Evolutionary conservation across 2,888 invertebrate species (phyloP).

Genomic region (Melieria omissa): DNA sequence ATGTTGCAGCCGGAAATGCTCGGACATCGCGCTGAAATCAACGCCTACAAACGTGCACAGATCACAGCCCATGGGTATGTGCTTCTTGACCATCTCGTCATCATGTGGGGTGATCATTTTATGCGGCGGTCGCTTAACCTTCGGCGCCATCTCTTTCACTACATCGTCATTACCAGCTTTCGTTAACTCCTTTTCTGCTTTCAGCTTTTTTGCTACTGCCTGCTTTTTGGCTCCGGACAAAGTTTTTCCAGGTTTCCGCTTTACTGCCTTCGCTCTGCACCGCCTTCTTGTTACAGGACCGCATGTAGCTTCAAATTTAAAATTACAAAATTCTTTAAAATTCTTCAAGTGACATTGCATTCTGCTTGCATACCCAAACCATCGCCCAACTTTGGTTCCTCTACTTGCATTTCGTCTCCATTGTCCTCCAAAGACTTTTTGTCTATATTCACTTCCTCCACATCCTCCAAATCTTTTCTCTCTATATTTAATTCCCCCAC

Average conservation of each 20-base stretch:
- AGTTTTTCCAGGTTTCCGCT: slow-evolving; percentile 22
- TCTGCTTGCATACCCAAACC: no score
- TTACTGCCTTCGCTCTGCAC: not conserved
- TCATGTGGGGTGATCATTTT: slow-evolving; percentile 41
- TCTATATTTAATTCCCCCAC: slow-evolving; percentile 45
- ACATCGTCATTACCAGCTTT: not conserved
- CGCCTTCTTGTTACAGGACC: no score
- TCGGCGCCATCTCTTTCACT: not conserved
- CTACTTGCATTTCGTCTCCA: not conserved
- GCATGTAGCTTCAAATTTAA: no score
- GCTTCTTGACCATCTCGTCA: slow-evolving; percentile 59
- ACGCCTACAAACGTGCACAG: slow-evolving; percentile 57
- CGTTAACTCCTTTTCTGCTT: not conserved
- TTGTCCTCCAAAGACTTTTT: no score
- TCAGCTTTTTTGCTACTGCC: not conserved
- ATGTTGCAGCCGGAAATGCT: slow-evolving; percentile 60
- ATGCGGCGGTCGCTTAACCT: not conserved
- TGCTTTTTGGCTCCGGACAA: not conserved
- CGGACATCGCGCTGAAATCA: slow-evolving; percentile 58
- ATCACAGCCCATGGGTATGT: slow-evolving; percentile 64
- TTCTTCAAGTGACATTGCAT: no score
- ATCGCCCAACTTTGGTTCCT: not conserved
- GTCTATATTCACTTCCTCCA: slow-evolving; percentile 32
- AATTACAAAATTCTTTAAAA: no score
- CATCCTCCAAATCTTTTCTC: slow-evolving; percentile 37